A percentile compares a stretch with the other conserved stretches of the same genome.
phyloP scores from a whole-genome alignment of 2,888 invertebrate genomes.

The Tubiluchus corallicola region DNA sequence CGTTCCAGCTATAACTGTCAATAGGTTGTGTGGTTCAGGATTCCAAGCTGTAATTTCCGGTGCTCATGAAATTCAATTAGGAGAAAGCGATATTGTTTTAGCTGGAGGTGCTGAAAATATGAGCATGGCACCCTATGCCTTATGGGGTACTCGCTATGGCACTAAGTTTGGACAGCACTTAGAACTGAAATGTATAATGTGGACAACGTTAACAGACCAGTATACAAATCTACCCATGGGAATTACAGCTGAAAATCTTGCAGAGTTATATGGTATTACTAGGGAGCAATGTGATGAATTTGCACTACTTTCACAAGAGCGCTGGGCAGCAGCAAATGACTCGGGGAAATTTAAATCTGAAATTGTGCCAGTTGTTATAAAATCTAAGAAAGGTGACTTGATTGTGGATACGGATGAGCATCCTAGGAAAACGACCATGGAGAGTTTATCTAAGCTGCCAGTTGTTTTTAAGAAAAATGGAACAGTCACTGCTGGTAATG shows the following conservation, averaged over 20 bases:
- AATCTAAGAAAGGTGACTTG: conserved; percentile 50
- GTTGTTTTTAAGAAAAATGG: conserved; percentile 86
- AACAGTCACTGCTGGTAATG: conserved; percentile 77
- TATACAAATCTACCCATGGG: conserved; percentile 88
- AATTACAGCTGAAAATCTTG: conserved; percentile 80
- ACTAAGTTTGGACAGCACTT: conserved; percentile 52
- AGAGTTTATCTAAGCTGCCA: conserved; percentile 61
- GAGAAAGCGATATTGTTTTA: conserved; percentile 62
- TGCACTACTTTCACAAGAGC: conserved; percentile 60
- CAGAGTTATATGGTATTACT: conserved; percentile 58
- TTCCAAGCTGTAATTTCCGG: conserved; percentile 84
- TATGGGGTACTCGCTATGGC: conserved; percentile 70
- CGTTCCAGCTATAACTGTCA: conserved; percentile 65
- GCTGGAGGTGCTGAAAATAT: conserved; percentile 90
- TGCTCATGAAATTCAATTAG: conserved; percentile 72
- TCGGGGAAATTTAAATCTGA: conserved; percentile 75
- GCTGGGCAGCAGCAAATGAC: conserved; percentile 74
- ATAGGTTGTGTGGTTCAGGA: conserved; percentile 89
- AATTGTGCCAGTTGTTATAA: conserved; percentile 62
- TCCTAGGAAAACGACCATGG: conserved; percentile 57
- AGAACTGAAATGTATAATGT: conserved; percentile 65
- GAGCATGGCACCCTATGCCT: conserved; percentile 74
- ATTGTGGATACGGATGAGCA: conserved; percentile 73
- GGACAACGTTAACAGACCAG: conserved; percentile 69
- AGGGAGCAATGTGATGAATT: conserved; percentile 67